A percentile compares a stretch with the other conserved stretches of the same genome.
Evolutionary conservation across 2,888 invertebrate genomes (phyloP).

Genomic region (Muschampia plurimacula): DNA sequence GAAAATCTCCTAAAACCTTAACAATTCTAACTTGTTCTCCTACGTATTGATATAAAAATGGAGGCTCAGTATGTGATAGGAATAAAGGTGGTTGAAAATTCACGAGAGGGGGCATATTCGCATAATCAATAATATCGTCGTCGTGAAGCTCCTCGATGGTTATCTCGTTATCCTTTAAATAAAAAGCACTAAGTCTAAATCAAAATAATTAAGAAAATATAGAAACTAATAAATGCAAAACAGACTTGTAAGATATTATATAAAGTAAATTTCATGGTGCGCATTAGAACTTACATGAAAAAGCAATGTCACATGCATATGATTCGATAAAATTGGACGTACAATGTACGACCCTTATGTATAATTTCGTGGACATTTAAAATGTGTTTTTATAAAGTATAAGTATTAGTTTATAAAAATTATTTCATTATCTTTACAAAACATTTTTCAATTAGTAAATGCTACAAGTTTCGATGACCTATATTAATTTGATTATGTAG

Average conservation of each 20-base stretch:
- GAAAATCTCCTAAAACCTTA: conserved; percentile 50
- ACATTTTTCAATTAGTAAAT: background rate
- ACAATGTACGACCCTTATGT: no score
- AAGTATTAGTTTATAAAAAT: background rate
- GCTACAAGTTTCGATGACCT: background rate
- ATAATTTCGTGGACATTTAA: no score
- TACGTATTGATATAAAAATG: conserved; percentile 78
- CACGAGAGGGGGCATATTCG: conserved; percentile 78
- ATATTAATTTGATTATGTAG: conserved; percentile 15
- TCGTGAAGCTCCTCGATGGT: conserved; percentile 82
- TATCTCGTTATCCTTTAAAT: conserved; percentile 84
- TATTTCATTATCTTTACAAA: background rate
- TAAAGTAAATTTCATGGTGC: conserved; percentile 27
- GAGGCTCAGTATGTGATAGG: conserved; percentile 76
- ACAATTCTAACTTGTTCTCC: conserved; percentile 77
- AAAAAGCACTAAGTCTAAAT: conserved; percentile 79
- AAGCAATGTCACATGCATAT: conserved; percentile 25
- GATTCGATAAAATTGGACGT: background rate
- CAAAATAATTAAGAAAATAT: conserved; percentile 56
- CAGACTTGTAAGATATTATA: conserved; percentile 62
- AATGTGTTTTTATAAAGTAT: no score
- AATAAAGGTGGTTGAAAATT: conserved; percentile 68
- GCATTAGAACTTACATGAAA: conserved; percentile 6
- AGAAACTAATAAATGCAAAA: conserved; percentile 74
- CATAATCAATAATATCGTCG: conserved; percentile 76